Evolutionary conservation across 1,140 invertebrate species (phyloP).

Genomic region (Eulimnadia texana): DNA sequence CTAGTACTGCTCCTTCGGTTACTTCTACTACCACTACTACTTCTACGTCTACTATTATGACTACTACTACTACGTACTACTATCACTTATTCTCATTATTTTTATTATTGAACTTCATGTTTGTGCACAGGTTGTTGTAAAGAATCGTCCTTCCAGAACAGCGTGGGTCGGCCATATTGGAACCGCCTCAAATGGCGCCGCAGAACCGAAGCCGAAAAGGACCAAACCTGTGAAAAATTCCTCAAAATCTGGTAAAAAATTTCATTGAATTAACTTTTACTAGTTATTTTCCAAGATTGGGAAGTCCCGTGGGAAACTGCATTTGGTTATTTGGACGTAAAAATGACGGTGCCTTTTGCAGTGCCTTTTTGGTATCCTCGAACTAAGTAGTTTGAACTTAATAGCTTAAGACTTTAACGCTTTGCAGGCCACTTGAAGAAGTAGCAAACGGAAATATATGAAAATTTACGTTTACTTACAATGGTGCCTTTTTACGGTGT

Average conservation of each 20-base stretch:
- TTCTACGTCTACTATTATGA: too few relatives aligned
- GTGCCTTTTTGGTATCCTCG: too few relatives aligned
- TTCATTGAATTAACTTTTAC: not conserved
- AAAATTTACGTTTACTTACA: too few relatives aligned
- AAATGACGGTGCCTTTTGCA: too few relatives aligned
- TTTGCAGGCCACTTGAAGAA: too few relatives aligned
- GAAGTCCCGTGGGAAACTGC: not conserved
- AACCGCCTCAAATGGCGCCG: constrained; percentile 27
- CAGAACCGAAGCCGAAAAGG: constrained; percentile 47
- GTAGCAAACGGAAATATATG: too few relatives aligned
- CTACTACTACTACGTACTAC: too few relatives aligned
- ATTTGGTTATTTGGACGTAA: not conserved
- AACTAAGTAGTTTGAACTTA: too few relatives aligned
- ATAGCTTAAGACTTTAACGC: too few relatives aligned
- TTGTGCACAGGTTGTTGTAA: not conserved
- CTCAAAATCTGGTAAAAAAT: constrained; percentile 47
- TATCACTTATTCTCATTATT: not conserved
- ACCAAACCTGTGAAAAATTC: constrained; percentile 51
- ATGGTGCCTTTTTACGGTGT: too few relatives aligned
- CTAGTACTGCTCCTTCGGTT: too few relatives aligned
- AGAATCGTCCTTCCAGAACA: constrained; percentile 5
- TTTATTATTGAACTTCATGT: not conserved
- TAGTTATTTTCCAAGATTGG: not conserved
- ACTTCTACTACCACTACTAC: too few relatives aligned
- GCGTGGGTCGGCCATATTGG: constrained; percentile 13